Base-by-base conservation (phyloP, 2,113 vertebrate species). In the Colinus virginianus region DNA sequence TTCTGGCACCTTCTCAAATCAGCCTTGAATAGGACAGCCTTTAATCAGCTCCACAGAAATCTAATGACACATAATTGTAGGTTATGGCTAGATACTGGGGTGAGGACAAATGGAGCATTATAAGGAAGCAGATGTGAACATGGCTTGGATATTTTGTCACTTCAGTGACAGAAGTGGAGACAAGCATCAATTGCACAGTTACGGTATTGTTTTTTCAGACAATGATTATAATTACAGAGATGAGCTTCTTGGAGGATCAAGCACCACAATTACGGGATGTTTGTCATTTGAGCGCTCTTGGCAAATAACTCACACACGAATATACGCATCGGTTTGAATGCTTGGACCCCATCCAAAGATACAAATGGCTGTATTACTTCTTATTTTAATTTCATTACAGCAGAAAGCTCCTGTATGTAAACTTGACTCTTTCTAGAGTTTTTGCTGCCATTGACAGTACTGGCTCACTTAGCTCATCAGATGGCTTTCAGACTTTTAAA, bases 211-310 rank as follows among this genome's bases (percentile, higher is more conserved):
- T 79, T 81, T 90, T 66, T 75, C 53, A 86, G 40, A 58, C 83
- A 88, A 69, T 78, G 45, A 63, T 78, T 90, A 45, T 94, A 89
- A 92, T 87, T 89, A 94, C 8, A 95, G 80, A 66, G 84, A 81
- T 0, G 3, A 91, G 58, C 69, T 59, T 78, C 69, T 90, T 86
- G 77, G 88, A 72, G 81, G 70, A 81, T 68, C 1, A 5, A 90
- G 49, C 66, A 56, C 53, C 13, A 46, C 69, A 91, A 76, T 84
- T 93, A 94, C 36, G 62, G 48, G 63, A 55, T 89, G 42, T 79
- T 94, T 96, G 74, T 79, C 42, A 85, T 58, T 87, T 36, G 58
- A 90, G 58, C 7, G 0, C 56, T 75, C 63, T 63, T 74, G 36
- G 56, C 40, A 86, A 30, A 72, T 56, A 93, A 36, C 46, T 90